Percentiles rank a stretch among this genome's conserved stretches.
phyloP scores from a whole-genome alignment of 2,888 invertebrate genomes.

The Diabrotica balteata region DNA sequence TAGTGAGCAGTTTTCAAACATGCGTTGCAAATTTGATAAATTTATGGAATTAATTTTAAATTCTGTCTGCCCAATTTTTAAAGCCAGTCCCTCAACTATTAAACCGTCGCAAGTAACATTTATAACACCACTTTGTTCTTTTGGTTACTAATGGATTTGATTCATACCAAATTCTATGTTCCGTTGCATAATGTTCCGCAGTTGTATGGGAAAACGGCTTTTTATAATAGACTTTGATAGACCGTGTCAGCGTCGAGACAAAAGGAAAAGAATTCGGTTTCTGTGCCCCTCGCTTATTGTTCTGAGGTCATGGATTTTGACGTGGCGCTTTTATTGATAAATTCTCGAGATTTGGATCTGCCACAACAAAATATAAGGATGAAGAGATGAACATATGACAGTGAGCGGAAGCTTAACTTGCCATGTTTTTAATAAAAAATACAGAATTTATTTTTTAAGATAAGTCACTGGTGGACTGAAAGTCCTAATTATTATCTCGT shows the following conservation, averaged over 20 bases:
- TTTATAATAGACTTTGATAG: slow-evolving; percentile 27
- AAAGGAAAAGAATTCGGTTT: slow-evolving; percentile 15
- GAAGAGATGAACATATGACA: no score
- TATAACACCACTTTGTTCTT: slow-evolving; percentile 26
- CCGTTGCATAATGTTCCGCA: slow-evolving; percentile 17
- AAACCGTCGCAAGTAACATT: slow-evolving; percentile 19
- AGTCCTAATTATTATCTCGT: no score
- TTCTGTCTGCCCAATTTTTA: no score
- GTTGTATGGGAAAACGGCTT: slow-evolving; percentile 31
- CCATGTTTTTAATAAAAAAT: no score
- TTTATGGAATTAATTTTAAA: not conserved
- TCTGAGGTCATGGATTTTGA: slow-evolving; percentile 14
- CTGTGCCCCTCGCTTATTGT: slow-evolving; percentile 10
- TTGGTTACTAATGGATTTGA: slow-evolving; percentile 27
- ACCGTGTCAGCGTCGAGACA: slow-evolving; percentile 23
- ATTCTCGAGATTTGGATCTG: slow-evolving; percentile 3
- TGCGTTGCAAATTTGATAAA: not conserved
- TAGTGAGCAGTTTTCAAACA: no score
- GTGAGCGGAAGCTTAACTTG: no score
- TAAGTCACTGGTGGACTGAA: no score
- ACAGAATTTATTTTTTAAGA: no score
- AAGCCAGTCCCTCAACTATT: not conserved
- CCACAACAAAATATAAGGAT: not conserved
- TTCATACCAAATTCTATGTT: slow-evolving; percentile 25
- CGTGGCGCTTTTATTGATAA: slow-evolving; percentile 7